Evolutionary conservation across 2,797 vertebrate genomes (phyloP), one percentile per base, ranked within the genome.

Genomic region (Amblyraja radiata): DNA sequence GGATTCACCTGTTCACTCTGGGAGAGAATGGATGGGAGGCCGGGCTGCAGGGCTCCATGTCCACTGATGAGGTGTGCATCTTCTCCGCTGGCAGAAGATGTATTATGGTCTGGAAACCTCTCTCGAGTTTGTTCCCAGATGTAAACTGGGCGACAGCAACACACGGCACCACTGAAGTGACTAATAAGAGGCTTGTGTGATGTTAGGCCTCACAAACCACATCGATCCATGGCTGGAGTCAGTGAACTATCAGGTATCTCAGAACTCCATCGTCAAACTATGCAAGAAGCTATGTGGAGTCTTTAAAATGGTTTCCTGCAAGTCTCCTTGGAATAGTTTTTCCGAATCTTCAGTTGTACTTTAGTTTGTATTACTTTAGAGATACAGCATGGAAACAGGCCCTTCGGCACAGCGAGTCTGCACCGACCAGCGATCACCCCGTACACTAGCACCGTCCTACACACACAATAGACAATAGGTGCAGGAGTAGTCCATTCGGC

Each of bases 1-100:
- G 97, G 97, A 97, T 98, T 98, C 98, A 98, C 99, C 98, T 97
- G 98, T 98, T 98, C 97, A 97, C 97, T 96, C 97, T 97, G 97
- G 97, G 98, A 98, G 32, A 71, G 8, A 39, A 39, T 21, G 97
- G 97, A 98, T 97, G 98, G 97, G 96, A 95, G 96, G 96, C 97
- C 96, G 96, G 97, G 96, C 97, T 97, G 96, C 95, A 95, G 95
- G 95, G 96, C 96, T 97, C 98, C 97, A 97, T 97, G 97, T 98
- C 98, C 98, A 97, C 97, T 98, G 97, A 98, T 97, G 97, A 96
- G 86, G 71, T 79, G 58, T 28, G 28, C 63, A 39, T 63, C 14
- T 39, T 54, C 71, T 73, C 13, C 21, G 18, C 65, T 39, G 21
- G 39, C 36, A 46, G n/a, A 71, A 71, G 32, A 73, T 9, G 23